Evolutionary conservation across 2,113 vertebrate genomes (phyloP).

Genomic region (Tyrannus savana): DNA sequence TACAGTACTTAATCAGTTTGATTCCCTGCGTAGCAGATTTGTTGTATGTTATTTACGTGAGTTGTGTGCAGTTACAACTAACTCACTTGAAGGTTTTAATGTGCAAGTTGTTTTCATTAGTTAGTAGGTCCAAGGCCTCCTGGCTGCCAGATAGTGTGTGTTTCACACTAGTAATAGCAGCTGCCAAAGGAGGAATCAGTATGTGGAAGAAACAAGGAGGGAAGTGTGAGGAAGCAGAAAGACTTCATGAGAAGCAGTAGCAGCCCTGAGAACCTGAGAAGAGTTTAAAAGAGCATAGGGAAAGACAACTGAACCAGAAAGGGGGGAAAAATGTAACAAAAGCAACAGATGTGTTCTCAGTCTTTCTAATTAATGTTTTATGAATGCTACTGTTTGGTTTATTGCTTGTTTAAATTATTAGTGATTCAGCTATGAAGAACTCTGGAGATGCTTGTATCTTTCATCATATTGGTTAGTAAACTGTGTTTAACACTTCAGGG

Average conservation of each 20-base stretch:
- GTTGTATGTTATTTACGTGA: background rate
- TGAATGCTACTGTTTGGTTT: conserved; percentile 29
- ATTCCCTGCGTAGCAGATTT: background rate
- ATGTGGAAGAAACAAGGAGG: background rate
- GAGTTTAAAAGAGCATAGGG: background rate
- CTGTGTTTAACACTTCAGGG: conserved; percentile 18
- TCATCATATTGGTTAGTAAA: conserved; percentile 9
- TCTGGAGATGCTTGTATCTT: conserved; percentile 17
- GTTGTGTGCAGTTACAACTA: background rate
- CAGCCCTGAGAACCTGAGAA: background rate
- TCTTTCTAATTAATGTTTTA: conserved; percentile 44
- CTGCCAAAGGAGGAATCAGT: background rate
- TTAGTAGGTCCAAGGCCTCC: background rate
- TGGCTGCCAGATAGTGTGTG: background rate
- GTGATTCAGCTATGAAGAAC: conserved; percentile 43
- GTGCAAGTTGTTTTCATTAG: background rate
- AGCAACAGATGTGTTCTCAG: conserved; percentile 42
- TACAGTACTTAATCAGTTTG: background rate
- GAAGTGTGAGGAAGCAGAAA: background rate
- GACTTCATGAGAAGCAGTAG: background rate
- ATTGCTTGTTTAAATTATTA: conserved; percentile 44
- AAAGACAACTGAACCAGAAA: conserved; percentile 5
- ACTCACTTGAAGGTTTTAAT: background rate
- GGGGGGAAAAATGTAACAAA: background rate
- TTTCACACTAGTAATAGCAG: background rate